Base-by-base conservation (phyloP, 2,888 invertebrate genomes). In the Caenorhabditis imperialis region DNA sequence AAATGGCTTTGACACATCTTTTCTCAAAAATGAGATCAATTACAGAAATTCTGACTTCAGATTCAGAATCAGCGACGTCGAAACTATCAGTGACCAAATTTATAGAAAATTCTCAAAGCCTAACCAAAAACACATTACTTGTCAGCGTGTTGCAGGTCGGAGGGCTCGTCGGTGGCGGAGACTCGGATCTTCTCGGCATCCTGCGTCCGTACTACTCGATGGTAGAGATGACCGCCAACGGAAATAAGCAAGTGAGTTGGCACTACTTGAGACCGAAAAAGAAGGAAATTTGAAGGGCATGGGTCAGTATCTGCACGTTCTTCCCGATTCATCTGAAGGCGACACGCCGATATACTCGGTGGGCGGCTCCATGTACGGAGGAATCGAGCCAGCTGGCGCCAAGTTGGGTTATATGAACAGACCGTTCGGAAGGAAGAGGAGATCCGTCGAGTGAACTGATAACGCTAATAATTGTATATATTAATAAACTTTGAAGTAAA, bases 201-300 rank as follows among this genome's bases (percentile, higher is more conserved):
- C 79, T 85, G 1, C 70, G 85, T n/a, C 85, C 85, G 8, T 85
- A 82, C 63, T 85, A 85, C 54, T 83, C 84, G 14, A 83, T 85
- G 80, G 80, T 83, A 3, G 85, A 85, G 48, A 85, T 85, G 85
- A 74, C 79, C 16, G 84, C 85, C n/a, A 83, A 84, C 62, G 85
- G 85, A 50, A 85, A 85, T 57, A 82, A 83, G 69, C 82, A 81
- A 71, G 81, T 78, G 20, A 18, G 33, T 35, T 25, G 12, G n/a
- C 12, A 48, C 25, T 20, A 48, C 14, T 10, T 18, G 18, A 6
- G 8, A 35, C 2, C 10, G 12, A 12, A 8, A 23, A 8, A 14
- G 30, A 6, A 18, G 16, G 4, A n/a, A n/a, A 38, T 33, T 69
- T 63, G 16, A 45, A 84, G 77, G 85, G 85, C 37, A 75, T 82